Base-by-base conservation (phyloP, 2,888 invertebrate genomes). In the Thereva nobilitata region DNA sequence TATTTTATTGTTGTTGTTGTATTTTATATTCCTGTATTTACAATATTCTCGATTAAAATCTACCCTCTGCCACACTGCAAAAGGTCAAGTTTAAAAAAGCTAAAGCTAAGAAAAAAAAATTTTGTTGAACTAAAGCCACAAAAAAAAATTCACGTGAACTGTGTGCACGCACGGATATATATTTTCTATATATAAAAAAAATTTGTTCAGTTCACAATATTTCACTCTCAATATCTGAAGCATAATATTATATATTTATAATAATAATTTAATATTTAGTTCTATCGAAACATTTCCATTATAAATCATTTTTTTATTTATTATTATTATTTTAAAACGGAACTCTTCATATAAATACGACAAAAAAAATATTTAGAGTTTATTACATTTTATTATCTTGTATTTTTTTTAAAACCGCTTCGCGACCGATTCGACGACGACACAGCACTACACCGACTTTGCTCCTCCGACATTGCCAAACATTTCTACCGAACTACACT, bases 361-460 rank as follows among this genome's bases (percentile, higher is more conserved):
- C 35, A 23, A 23, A 23, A 23, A 23, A 23, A 1, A 23, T 23
- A 23, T 23, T 23, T 23, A 23, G 23, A 23, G 23, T 23, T 23
- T 23, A 23, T 23, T 23, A 23, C 23, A 23, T 23, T n/a, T n/a
- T 23, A 23, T 23, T 23, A 23, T 23, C 23, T 23, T 23, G 23
- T 23, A 23, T 23, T 44, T 64, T 53, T 50, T 52, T 41, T 52
- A n/a, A 50, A 61, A 61, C 50, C 61, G 50, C 61, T 56, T 68
- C 68, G 68, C 68, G 55, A 64, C 68, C 68, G 68, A 53, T 53
- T 23, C 23, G 23, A 53, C 64, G 64, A 64, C 64, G 49, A 66
- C 47, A 66, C 66, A 57, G 57, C 66, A 47, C 57, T 59, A 59
- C 45, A 49, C 66, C 50, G 52, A 66, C 56, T 52, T 38, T 50